Evolutionary conservation across 2,113 vertebrate species (phyloP), one percentile per base, ranked within the genome.

Genomic region (Tragulus kanchil): DNA sequence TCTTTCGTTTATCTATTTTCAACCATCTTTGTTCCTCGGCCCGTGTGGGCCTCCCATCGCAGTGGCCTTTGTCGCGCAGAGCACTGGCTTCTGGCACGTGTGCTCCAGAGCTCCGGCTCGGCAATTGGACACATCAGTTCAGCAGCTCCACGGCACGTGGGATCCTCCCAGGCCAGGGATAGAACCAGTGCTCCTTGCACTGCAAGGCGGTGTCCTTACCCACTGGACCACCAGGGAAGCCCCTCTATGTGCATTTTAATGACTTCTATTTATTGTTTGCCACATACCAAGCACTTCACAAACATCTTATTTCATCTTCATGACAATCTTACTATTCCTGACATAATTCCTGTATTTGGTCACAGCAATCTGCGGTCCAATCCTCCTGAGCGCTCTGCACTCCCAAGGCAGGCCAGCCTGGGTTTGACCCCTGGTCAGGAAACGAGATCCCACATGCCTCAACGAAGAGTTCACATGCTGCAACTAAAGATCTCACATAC

Each of bases 141-240:
- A n/a, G n/a, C n/a, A n/a, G n/a, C n/a, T n/a, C 0, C 69, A 73
- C 1, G 0, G 42, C 6, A 0, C 13, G 21, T 73, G 42, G 21
- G 45, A 73, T 45, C 69, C 25, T 73, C 21, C 21, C 25, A 42
- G 69, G 25, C 42, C 69, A 73, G 69, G 69, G 69, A 73, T 73
- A 19, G 45, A 73, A 45, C 69, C 69, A 36, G 45, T 45, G 42
- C 25, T 21, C 11, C 69, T 11, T 73, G 42, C 42, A 36, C 45
- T 73, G 42, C 19, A 13, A 73, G 69, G 42, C 45, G 69, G 69
- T n/a, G 45, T 73, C 45, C 69, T 73, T 45, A 45, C 42, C 42
- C 69, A 73, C 3, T 73, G 21, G 23, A 59, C 58, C 58, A 59
- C 58, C 58, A 59, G 58, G 58, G 58, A 59, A 73, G 42, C 25